phyloP scores from a whole-genome alignment of 92 coral and sea anemone genomes.

The Phenganax marumi region DNA sequence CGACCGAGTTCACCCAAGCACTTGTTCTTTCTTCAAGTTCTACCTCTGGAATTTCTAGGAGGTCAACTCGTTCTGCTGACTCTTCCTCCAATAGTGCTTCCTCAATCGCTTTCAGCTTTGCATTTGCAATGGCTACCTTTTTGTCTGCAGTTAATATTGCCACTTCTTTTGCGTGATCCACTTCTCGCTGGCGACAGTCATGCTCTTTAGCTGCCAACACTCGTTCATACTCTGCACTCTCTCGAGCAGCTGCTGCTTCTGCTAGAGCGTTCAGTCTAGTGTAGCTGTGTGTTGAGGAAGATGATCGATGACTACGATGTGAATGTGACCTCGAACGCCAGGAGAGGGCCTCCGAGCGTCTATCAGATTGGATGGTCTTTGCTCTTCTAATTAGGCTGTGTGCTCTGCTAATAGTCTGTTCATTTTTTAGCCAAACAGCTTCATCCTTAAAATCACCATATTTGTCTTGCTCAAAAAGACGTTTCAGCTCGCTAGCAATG shows the following conservation, averaged over 20 bases:
- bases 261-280: constrained; percentile 19
- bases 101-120: constrained; percentile 23
- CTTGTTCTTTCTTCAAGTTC: constrained; percentile 2
- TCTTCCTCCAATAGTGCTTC: constrained; percentile 25
- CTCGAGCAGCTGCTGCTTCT: constrained; percentile 17
- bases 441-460: constrained; percentile 28
- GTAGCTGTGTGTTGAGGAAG: constrained; percentile 5
- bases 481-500: background rate
- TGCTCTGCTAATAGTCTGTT: background rate
- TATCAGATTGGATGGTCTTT: constrained; percentile 9
- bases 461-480: constrained; percentile 10
- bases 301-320: background rate
- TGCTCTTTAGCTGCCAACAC: constrained; percentile 9
- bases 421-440: background rate
- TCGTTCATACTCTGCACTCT: constrained; percentile 23
- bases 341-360: constrained; percentile 8
- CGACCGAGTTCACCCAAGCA: background rate
- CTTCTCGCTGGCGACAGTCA: constrained; percentile 15
- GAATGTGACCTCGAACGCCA: constrained; percentile 18
- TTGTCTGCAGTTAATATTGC: constrained; percentile 33
- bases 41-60: constrained; percentile 14
- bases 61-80: background rate
- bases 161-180: constrained; percentile 30
- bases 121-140: constrained; percentile 28
- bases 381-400: background rate